Conservation (phyloP, 2,797 vertebrate genomes). For the Sebastes wilsoni region DNA sequence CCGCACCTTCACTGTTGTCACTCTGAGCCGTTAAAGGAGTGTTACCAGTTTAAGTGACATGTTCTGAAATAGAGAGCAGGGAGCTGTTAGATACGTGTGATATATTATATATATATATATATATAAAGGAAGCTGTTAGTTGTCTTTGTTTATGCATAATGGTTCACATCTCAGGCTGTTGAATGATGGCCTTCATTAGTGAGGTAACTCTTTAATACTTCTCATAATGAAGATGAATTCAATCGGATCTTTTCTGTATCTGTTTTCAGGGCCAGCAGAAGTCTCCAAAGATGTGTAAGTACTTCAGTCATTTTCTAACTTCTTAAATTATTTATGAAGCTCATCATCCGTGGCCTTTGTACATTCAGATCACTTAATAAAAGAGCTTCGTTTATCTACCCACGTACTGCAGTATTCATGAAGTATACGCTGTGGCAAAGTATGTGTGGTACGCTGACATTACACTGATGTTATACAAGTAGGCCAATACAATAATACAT, state of each 20-base stretch:
- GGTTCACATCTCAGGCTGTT: not conserved
- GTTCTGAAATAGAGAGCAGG: not conserved
- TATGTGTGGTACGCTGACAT: not conserved
- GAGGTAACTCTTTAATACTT: not conserved
- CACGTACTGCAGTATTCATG: not conserved
- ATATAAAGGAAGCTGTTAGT: too few relatives aligned
- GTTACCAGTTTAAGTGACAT: not conserved
- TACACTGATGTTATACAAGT: not conserved
- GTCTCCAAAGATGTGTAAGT: slow-evolving; percentile 93
- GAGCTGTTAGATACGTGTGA: not conserved
- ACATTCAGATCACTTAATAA: not conserved
- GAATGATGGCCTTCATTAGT: not conserved
- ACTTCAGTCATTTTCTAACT: slow-evolving; percentile 45
- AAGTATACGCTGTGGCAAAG: not conserved
- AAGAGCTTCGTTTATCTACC: not conserved
- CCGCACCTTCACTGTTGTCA: not conserved
- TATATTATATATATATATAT: too few relatives aligned
- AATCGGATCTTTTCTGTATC: slow-evolving; percentile 23
- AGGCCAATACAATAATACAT: not conserved
- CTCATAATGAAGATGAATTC: not conserved
- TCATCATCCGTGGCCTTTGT: not conserved
- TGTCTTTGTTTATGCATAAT: not conserved
- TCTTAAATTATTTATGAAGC: not conserved
- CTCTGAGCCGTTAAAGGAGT: not conserved
- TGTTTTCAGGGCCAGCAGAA: slow-evolving; percentile 85